Evolutionary conservation across 2,113 vertebrate genomes (phyloP).

Genomic region (Pseudorhombus dupliciocellatus): DNA sequence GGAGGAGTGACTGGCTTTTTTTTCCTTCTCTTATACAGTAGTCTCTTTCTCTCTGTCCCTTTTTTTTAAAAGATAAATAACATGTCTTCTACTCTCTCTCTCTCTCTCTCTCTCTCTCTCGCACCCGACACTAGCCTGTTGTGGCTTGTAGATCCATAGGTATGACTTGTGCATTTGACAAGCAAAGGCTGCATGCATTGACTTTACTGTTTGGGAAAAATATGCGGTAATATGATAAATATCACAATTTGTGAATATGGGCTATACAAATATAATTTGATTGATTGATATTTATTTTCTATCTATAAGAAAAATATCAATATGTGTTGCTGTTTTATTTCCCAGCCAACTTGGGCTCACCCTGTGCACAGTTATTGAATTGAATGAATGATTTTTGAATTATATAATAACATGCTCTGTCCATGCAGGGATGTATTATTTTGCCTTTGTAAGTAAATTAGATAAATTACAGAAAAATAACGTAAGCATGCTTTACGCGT

Average conservation of each 20-base stretch:
- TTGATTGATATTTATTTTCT: too few relatives aligned
- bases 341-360: neutral
- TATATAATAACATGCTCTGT: too few relatives aligned
- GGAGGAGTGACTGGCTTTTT: conserved; percentile 54
- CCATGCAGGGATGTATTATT: too few relatives aligned
- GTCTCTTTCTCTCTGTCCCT: conserved; percentile 24
- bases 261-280: too few relatives aligned
- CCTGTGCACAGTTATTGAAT: neutral
- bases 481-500: neutral
- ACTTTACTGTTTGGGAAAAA: neutral
- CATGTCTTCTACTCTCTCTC: conserved; percentile 10
- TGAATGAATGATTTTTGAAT: too few relatives aligned
- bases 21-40: conserved; percentile 54
- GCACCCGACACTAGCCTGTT: neutral
- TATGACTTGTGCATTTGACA: neutral
- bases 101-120: neutral
- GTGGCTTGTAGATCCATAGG: neutral
- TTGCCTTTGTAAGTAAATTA: too few relatives aligned
- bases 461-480: too few relatives aligned
- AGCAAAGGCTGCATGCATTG: neutral
- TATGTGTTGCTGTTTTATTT: too few relatives aligned
- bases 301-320: too few relatives aligned
- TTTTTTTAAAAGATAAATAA: conserved; percentile 15
- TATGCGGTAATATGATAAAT: too few relatives aligned
- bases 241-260: too few relatives aligned